Percentiles rank a stretch among this genome's conserved stretches.
phyloP scores from a whole-genome alignment of 2,797 vertebrate species.

The Naso thynnoides region DNA sequence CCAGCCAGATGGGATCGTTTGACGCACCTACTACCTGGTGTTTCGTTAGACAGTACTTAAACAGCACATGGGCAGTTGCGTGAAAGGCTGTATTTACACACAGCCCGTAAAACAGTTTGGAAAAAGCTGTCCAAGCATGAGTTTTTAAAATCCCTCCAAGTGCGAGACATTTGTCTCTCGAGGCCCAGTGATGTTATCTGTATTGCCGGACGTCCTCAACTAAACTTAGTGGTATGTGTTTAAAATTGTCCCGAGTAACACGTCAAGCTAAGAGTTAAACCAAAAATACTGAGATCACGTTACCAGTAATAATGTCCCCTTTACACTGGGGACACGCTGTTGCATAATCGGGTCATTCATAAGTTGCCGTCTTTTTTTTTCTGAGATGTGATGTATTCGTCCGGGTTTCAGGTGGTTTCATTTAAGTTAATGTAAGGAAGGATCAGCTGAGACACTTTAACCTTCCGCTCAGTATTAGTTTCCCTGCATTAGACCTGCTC shows the following conservation, averaged over 20 bases:
- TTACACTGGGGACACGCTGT: neutral
- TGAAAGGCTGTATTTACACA: neutral
- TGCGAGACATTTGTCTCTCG: neutral
- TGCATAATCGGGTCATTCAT: neutral
- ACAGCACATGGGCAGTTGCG: neutral
- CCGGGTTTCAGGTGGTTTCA: neutral
- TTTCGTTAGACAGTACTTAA: neutral
- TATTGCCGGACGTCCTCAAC: neutral
- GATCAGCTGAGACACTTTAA: neutral
- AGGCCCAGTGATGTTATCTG: accelerated
- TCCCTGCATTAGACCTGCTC: neutral
- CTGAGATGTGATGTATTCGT: slow-evolving; percentile 1
- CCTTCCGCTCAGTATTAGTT: neutral
- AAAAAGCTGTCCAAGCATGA: neutral
- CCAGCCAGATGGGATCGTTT: slow-evolving; percentile 38
- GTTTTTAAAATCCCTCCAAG: neutral
- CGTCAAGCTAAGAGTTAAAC: neutral
- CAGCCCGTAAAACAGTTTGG: neutral
- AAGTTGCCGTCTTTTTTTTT: neutral
- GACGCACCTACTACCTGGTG: slow-evolving; percentile 30
- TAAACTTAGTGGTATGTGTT: neutral
- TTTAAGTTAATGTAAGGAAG: neutral
- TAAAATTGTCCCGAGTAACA: neutral
- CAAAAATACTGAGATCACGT: neutral
- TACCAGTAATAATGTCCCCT: neutral